Evolutionary conservation across 1,140 invertebrate species (phyloP).

Genomic region (Ylistrum balloti): DNA sequence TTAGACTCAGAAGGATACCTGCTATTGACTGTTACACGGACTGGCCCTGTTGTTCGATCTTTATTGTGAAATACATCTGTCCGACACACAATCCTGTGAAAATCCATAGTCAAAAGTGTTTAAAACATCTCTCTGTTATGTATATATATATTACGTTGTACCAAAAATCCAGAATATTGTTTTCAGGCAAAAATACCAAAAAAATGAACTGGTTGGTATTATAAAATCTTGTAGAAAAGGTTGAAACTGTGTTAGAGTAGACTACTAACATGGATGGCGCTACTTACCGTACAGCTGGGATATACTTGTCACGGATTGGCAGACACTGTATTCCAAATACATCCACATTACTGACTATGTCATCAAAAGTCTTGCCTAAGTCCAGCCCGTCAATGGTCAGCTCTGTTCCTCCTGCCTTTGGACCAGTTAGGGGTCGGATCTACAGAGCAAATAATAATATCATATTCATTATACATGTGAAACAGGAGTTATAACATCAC

Average conservation of each 20-base stretch:
- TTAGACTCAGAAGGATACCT: constrained; percentile 61
- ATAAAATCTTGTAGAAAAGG: no score
- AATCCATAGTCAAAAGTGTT: not conserved
- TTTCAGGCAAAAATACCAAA: not conserved
- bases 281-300: constrained; percentile 67
- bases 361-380: constrained; percentile 93
- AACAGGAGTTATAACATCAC: no score
- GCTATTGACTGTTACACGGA: constrained; percentile 66
- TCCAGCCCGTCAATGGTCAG: constrained; percentile 98
- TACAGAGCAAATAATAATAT: constrained; percentile 82
- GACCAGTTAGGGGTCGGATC: constrained; percentile 96
- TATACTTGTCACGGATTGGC: constrained; percentile 83
- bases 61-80: constrained; percentile 63
- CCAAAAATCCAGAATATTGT: not conserved
- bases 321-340: constrained; percentile 95
- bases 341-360: constrained; percentile 89
- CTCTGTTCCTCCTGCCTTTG: constrained; percentile 96
- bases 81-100: constrained; percentile 73
- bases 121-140: not conserved
- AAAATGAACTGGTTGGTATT: no score
- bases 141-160: no score
- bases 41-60: constrained; percentile 53
- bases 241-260: no score
- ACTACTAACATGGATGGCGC: no score
- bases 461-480: no score